These are phyloP conservation scores for Nineta flava DNA, from an alignment of 2,888 invertebrate genomes.

Conservation along the genomic window DNA sequence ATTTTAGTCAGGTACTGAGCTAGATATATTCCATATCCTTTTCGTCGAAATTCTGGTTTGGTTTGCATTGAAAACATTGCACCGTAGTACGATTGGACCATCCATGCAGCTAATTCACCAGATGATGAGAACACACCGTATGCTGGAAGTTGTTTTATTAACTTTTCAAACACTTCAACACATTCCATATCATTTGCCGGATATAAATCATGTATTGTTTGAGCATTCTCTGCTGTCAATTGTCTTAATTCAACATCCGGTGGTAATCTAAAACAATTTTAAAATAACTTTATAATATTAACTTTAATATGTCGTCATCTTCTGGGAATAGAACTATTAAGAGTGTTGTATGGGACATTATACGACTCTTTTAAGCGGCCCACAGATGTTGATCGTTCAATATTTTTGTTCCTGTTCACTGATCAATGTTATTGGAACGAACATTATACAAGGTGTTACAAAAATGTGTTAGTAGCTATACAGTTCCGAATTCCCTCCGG, in stretches of 20 bases:
- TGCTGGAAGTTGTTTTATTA: constrained; percentile 62
- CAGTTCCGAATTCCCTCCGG: too few species aligned
- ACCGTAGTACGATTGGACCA: constrained; percentile 82
- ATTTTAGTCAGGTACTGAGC: constrained; percentile 49
- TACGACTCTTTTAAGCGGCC: too few species aligned
- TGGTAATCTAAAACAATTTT: constrained; percentile 29
- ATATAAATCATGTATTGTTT: constrained; percentile 70
- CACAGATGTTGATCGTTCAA: too few species aligned
- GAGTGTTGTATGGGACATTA: too few species aligned
- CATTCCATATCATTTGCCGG: constrained; percentile 81
- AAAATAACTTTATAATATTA: too few species aligned
- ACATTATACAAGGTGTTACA: too few species aligned
- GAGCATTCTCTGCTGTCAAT: constrained; percentile 59
- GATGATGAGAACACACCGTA: constrained; percentile 59
- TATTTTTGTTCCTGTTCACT: too few species aligned
- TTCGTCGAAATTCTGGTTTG: constrained; percentile 28
- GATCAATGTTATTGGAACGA: too few species aligned
- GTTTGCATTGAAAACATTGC: constrained; percentile 90
- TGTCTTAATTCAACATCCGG: constrained; percentile 55
- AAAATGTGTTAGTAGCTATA: too few species aligned
- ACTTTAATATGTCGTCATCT: too few species aligned
- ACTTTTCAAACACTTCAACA: constrained; percentile 64
- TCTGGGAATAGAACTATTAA: too few species aligned
- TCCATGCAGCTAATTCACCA: constrained; percentile 71
- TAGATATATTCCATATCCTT: constrained; percentile 52